Base-by-base conservation (phyloP, 2,888 invertebrate genomes). In the Megastigmus dorsalis region DNA sequence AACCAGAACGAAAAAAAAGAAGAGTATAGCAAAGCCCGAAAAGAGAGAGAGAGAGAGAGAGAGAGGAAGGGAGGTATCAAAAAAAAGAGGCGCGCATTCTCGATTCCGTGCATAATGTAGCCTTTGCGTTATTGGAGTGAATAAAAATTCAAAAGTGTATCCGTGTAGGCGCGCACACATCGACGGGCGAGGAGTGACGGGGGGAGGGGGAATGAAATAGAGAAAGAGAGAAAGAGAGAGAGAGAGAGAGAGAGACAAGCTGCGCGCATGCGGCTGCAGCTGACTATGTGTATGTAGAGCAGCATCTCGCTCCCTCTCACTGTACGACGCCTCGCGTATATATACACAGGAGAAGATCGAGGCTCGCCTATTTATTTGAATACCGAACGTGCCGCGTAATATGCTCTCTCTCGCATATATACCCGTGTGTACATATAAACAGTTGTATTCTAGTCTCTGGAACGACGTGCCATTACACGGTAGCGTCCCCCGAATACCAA, bases 391-490 rank as follows among this genome's bases (percentile, higher is more conserved):
- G 75, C 55, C 59, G 65, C 63, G 72, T 71, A 74, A 66, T 74
- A 74, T 76, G 62, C 73, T 71, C 54, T 23, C 30, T 10, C 43
- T 50, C 38, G 48, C n/a, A 23, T 26, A 57, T 48, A 74, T 15
- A 55, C n/a, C 18, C 74, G 71, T 74, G 79, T 81, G 80, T 83
- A 82, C 80, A 81, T 82, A 82, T 83, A 84, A 83, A 84, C 84
- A 83, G 84, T 83, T 83, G 83, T 84, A 83, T 82, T 81, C 81
- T 76, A 81, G 81, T 81, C 80, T 79, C 79, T 65, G 81, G 79
- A 81, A 81, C 81, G 82, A 83, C 80, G 81, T 82, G 82, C 83
- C 84, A 84, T 85, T 85, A 85, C 82, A 81, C 82, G 78, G 78
- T 74, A 77, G 82, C 82, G 79, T 78, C 72, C 75, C 57, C 55